phyloP scores from a whole-genome alignment of 2,888 invertebrate genomes.

The Diarsia rubi region DNA sequence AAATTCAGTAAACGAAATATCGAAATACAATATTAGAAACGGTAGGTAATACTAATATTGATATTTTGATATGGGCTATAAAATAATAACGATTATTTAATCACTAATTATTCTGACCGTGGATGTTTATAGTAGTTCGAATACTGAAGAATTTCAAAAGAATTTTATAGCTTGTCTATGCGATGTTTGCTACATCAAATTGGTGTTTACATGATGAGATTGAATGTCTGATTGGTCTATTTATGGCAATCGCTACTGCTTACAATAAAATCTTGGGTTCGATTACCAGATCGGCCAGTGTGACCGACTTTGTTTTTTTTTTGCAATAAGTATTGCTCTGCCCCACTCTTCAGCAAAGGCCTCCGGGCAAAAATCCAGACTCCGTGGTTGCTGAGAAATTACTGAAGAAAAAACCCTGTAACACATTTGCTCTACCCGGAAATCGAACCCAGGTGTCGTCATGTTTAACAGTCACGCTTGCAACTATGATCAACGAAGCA shows the following conservation, averaged over 20 bases:
- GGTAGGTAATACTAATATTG: background rate
- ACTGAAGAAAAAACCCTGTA: too few species aligned
- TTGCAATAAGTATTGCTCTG: background rate
- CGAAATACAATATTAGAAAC: background rate
- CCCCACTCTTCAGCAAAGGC: background rate
- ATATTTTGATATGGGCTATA: background rate
- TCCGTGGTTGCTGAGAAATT: too few species aligned
- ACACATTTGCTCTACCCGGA: too few species aligned
- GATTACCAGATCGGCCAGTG: background rate
- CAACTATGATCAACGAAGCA: too few species aligned
- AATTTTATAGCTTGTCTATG: constrained; percentile 12
- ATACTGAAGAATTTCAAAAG: constrained; percentile 5
- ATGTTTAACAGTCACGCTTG: too few species aligned
- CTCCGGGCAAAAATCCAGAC: too few species aligned
- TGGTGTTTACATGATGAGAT: background rate
- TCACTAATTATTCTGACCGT: constrained; percentile 18
- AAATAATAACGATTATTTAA: constrained; percentile 41
- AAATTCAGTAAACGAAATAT: background rate
- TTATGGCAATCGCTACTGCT: background rate
- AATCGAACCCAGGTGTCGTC: too few species aligned
- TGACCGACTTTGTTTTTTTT: too few species aligned
- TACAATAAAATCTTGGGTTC: background rate
- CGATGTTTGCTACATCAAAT: background rate
- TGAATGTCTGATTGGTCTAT: background rate
- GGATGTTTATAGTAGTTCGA: constrained; percentile 17